Evolutionary conservation across 2,888 invertebrate genomes (phyloP), one percentile per base, ranked within the genome.

Genomic region (Cryptocheilus praepositus): DNA sequence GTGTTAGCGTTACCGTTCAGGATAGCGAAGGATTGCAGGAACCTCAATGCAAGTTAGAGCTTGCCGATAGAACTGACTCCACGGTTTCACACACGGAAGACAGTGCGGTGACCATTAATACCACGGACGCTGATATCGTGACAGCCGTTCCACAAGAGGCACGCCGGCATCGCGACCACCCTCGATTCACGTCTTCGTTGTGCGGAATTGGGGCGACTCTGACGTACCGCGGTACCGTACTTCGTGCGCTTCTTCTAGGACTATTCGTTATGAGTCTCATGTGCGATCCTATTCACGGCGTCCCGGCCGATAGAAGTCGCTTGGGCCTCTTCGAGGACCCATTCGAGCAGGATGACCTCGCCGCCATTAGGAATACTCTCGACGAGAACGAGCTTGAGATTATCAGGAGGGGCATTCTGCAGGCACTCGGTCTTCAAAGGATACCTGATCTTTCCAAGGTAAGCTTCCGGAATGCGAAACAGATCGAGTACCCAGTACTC

Each of bases 381-480:
- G 72, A 76, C 64, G 80, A 83, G 63, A 70, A 78, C 54, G 86
- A 87, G 68, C 78, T 87, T 61, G 84, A 87, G 75, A 81, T 81
- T 73, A 84, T 88, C 76, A 85, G 86, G 70, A 77, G 80, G 61
- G 88, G 87, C 80, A 88, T 88, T 76, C 81, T 86, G 76, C 81
- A 85, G 76, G 85, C 85, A 70, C 86, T 88, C 56, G 88, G 88
- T 57, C 84, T 88, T 56, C 72, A 81, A 63, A 85, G 83, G 81
- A 84, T 88, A 82, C 88, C 88, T 64, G 87, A 88, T 82, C 84
- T 85, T 59, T 79, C 85, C 62, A 88, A 87, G 86, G 88, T 88
- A 63, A 52, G 71, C 19, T 8, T 49, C 16, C 13, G 21, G n/a
- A 15, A 16, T 28, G 22, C 28, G 19, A 16, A 8, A 15, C 16